These are phyloP conservation scores for Phalacrocorax brasilianus DNA, from an alignment of 2,113 vertebrate genomes.

Conservation along the genomic window DNA sequence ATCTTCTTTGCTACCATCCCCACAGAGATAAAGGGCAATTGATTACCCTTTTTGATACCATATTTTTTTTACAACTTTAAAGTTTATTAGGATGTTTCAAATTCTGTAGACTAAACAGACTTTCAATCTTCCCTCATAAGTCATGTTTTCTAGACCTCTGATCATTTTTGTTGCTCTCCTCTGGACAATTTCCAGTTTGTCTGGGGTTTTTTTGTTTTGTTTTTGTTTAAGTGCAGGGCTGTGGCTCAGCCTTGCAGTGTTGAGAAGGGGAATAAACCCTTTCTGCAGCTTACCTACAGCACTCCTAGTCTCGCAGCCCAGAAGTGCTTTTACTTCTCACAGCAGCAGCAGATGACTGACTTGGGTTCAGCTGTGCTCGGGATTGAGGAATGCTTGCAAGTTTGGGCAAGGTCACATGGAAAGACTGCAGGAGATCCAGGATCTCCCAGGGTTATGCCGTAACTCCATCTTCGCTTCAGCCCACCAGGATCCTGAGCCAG, in stretches of 20 bases:
- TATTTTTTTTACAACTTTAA: background rate
- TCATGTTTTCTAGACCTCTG: constrained; percentile 29
- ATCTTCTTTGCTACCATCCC: background rate
- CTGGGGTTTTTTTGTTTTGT: background rate
- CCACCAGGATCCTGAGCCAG: background rate
- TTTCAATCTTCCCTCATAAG: constrained; percentile 26
- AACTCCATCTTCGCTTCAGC: background rate
- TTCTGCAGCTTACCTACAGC: background rate
- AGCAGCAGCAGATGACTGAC: background rate
- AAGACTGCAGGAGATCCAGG: background rate
- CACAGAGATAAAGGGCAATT: background rate
- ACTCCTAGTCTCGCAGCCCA: background rate
- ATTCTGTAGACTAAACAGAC: constrained; percentile 57
- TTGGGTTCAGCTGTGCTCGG: fast-evolving
- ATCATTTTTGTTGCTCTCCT: constrained; percentile 9
- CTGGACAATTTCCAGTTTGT: constrained; percentile 25
- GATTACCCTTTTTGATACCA: background rate
- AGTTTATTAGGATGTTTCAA: background rate
- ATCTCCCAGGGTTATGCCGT: background rate
- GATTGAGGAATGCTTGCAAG: background rate
- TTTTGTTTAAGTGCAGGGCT: background rate
- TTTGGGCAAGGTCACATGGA: background rate
- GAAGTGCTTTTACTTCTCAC: background rate
- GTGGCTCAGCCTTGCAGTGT: background rate
- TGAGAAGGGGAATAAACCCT: background rate